A percentile compares a stretch with the other conserved stretches of the same genome.
phyloP scores from a whole-genome alignment of 2,797 vertebrate species.

The Aphelocoma californica region DNA sequence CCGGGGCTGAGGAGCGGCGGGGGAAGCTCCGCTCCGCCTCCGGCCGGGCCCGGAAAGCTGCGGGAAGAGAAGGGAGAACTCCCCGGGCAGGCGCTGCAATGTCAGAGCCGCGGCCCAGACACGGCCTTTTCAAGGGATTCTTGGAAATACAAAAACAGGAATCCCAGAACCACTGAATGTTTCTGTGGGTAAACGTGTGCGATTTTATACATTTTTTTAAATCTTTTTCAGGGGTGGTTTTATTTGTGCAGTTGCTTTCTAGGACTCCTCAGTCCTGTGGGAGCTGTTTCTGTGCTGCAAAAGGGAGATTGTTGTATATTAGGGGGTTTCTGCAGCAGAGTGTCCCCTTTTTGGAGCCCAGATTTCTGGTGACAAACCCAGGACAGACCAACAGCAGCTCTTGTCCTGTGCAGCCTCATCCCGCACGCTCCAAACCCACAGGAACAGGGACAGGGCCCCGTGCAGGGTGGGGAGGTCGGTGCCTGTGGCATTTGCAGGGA shows the following conservation, averaged over 20 bases:
- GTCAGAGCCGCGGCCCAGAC: background rate
- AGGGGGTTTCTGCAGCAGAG: accelerated
- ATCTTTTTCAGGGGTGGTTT: background rate
- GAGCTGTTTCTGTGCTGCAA: background rate
- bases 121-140: background rate
- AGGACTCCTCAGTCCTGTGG: background rate
- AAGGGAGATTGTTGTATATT: accelerated
- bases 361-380: background rate
- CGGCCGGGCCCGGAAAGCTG: background rate
- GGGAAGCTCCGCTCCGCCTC: background rate
- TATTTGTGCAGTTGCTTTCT: accelerated
- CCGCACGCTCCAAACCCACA: accelerated
- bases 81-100: accelerated
- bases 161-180: accelerated
- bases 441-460: background rate
- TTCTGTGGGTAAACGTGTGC: accelerated
- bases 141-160: accelerated
- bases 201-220: no score
- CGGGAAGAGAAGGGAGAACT: background rate
- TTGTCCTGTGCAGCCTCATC: background rate
- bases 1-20: background rate
- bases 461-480: accelerated
- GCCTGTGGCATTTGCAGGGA: background rate
- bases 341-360: background rate
- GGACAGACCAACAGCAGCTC: accelerated